Percentiles rank a stretch among this genome's conserved stretches.
phyloP scores from a whole-genome alignment of 2,888 invertebrate genomes.

The Nematopogon swammerdamellus region DNA sequence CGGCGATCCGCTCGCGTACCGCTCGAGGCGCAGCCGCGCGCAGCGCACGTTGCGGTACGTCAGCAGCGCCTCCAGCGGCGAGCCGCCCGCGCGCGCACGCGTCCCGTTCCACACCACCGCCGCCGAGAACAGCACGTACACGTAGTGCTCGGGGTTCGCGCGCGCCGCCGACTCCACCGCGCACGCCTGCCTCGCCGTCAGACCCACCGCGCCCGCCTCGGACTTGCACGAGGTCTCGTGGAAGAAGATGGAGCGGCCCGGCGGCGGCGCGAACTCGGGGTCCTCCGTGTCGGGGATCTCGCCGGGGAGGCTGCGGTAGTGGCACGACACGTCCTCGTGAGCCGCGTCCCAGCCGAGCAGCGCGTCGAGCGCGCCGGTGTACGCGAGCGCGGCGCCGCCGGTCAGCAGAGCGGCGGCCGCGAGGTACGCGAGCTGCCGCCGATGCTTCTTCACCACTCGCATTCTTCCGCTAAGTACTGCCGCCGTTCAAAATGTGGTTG shows the following conservation, averaged over 20 bases:
- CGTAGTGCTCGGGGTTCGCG: background rate
- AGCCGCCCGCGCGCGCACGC: constrained; percentile 26
- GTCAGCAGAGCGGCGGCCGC: background rate
- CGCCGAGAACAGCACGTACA: background rate
- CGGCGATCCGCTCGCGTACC: constrained; percentile 54
- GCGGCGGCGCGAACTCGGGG: background rate
- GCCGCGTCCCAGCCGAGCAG: background rate
- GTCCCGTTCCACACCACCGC: background rate
- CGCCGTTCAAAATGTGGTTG: too few relatives aligned
- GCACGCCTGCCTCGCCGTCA: background rate
- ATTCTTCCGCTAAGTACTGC: too few relatives aligned
- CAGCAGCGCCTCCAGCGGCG: constrained; percentile 57
- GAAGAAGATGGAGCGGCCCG: background rate
- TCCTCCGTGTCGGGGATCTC: background rate
- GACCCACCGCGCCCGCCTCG: background rate
- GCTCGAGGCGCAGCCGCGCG: constrained; percentile 41
- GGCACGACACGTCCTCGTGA: background rate
- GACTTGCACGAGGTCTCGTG: background rate
- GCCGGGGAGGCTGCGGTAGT: background rate
- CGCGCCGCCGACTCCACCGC: background rate
- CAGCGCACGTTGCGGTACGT: constrained; percentile 41
- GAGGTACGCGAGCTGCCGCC: background rate
- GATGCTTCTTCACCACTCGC: background rate
- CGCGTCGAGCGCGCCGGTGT: background rate
- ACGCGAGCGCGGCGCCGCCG: background rate